Conservation (phyloP, 1,140 invertebrate genomes). For the Drosophila repletoides region DNA sequence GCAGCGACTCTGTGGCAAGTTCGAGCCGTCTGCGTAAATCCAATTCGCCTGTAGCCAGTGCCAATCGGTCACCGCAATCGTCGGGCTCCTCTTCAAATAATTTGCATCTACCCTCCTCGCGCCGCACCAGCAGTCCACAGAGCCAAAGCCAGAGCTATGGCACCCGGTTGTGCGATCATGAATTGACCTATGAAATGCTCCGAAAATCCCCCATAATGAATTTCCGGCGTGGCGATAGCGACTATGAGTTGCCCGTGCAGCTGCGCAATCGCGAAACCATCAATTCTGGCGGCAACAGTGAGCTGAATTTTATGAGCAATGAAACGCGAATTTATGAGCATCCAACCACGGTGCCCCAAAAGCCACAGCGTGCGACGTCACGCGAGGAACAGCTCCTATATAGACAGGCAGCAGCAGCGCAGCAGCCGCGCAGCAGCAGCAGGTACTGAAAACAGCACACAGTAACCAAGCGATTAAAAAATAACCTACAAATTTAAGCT, state of each 20-base stretch:
- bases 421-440: conserved; percentile 55
- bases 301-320: conserved; percentile 79
- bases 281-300: conserved; percentile 75
- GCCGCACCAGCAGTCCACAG: conserved; percentile 67
- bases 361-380: conserved; percentile 45
- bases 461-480: neutral
- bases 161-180: conserved; percentile 77
- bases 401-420: conserved; percentile 33
- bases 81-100: conserved; percentile 74
- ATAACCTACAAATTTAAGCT: too few species aligned
- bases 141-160: conserved; percentile 65
- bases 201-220: conserved; percentile 75
- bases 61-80: conserved; percentile 67
- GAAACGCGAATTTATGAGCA: conserved; percentile 76
- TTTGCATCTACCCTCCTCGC: conserved; percentile 43
- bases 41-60: conserved; percentile 36
- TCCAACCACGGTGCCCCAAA: conserved; percentile 64
- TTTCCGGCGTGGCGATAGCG: conserved; percentile 67
- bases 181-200: conserved; percentile 77
- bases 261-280: conserved; percentile 72
- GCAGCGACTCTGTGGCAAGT: conserved; percentile 12
- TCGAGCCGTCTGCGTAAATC: conserved; percentile 40
- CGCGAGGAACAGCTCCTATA: conserved; percentile 64
- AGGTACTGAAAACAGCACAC: conserved; percentile 63
- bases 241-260: conserved; percentile 54